Base-by-base conservation (phyloP, 2,113 vertebrate species). In the Syngnathus scovelli region DNA sequence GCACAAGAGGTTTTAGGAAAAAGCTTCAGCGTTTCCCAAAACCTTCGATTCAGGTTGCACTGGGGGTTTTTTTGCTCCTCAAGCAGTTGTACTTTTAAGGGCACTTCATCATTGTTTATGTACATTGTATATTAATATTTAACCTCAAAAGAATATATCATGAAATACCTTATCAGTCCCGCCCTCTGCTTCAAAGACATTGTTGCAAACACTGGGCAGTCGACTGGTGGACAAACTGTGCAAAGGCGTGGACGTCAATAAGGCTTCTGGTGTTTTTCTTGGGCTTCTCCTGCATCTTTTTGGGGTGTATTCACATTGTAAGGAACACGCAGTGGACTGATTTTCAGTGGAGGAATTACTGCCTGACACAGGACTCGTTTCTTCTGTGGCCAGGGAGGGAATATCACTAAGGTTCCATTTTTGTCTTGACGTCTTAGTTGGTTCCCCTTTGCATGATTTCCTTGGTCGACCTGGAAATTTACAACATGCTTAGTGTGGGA, bases 171-270 rank as follows among this genome's bases (percentile, higher is more conserved):
- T 7, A 16, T 21, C 39, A 1, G 23, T 21, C 9, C 10, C 60
- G 23, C 43, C 60, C 60, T 67, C 46, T 58, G 33, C 37, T 69
- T 16, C 23, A 1, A 38, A 13, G 5, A 39, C 41, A 5, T 65
- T 51, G 44, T 12, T 1, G 27, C 70, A 39, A 44, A 68, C 69
- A 37, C 39, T 48, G 36, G 69, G 38, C 1, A 23, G 16, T 5
- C 18, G 12, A 9, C 43, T 43, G 27, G 43, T 23, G 49, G 66
- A 60, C 13, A 75, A 71, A 2, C 18, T 43, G 8, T 1, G 41
- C 1, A 84, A 67, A 13, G 86, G 85, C 4, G 87, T 86, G 52
- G 86, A 88, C 19, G 74, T 82, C 37, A 66, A 39, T 6, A 1
- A 9, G 58, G 43, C 1, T 36, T 54, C 54, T 51, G 19, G 15